Percentiles rank a stretch among this genome's conserved stretches.
Conservation (phyloP, 2,888 invertebrate species). For the Callyntrura guangdongensis region DNA sequence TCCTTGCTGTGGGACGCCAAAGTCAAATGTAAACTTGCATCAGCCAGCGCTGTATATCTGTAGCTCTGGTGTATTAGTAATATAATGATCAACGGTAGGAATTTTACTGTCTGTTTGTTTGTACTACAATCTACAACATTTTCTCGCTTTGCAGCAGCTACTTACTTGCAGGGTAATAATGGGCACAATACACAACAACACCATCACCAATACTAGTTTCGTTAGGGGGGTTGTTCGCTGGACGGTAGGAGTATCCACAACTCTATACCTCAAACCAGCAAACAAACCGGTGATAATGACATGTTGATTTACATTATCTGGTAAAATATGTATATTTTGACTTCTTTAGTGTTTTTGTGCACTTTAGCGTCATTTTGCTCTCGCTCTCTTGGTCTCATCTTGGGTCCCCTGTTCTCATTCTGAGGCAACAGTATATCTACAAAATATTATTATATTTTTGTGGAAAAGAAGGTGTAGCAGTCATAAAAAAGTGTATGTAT, state of each 20-base stretch:
- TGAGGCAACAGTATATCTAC: background rate
- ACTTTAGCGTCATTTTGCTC: slow-evolving; percentile 34
- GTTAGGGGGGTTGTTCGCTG: slow-evolving; percentile 16
- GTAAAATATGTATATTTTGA: slow-evolving; percentile 73
- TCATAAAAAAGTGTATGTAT: background rate
- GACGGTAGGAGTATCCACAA: slow-evolving; percentile 29
- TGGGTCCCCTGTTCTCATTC: background rate
- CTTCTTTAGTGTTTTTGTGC: slow-evolving; percentile 59
- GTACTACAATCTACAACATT: background rate
- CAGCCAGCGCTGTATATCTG: background rate
- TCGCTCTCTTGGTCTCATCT: background rate
- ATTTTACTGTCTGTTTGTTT: slow-evolving; percentile 36
- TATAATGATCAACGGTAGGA: slow-evolving; percentile 52
- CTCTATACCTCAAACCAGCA: background rate
- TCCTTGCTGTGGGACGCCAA: slow-evolving; percentile 47
- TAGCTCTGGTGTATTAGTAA: slow-evolving; percentile 14
- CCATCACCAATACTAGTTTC: background rate
- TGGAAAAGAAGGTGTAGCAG: slow-evolving; percentile 33
- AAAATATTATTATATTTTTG: slow-evolving; percentile 20
- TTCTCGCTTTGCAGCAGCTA: too few relatives aligned
- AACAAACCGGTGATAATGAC: slow-evolving; percentile 63
- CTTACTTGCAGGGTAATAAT: background rate
- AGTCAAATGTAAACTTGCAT: slow-evolving; percentile 11
- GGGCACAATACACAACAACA: background rate
- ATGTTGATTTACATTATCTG: slow-evolving; percentile 72